phyloP scores from a whole-genome alignment of 2,113 vertebrate genomes.

The Gnathonemus echidnorhynchus region DNA sequence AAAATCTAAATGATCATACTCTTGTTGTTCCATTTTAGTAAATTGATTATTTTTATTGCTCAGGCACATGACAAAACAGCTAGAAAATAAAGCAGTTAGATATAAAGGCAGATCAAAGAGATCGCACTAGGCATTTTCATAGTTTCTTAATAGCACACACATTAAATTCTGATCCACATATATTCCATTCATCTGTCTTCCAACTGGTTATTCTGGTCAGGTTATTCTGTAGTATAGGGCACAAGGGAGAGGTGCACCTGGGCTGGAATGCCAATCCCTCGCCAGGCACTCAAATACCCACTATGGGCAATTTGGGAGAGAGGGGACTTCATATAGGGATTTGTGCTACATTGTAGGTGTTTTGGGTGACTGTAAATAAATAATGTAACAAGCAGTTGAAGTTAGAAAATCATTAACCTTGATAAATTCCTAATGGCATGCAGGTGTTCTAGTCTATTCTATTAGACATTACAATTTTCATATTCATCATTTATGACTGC shows the following conservation, averaged over 20 bases:
- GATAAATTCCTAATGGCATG: conserved; percentile 8
- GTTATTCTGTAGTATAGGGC: background rate
- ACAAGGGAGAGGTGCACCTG: background rate
- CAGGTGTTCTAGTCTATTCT: conserved; percentile 2
- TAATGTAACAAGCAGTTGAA: background rate
- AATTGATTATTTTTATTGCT: background rate
- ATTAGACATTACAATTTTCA: background rate
- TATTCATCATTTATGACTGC: background rate
- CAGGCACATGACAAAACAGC: background rate
- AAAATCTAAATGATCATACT: background rate
- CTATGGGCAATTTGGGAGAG: background rate
- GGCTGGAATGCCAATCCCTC: background rate
- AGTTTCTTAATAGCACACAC: background rate
- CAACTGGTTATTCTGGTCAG: background rate
- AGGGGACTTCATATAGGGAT: background rate
- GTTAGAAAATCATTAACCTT: background rate
- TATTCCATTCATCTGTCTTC: background rate
- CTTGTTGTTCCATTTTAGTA: background rate
- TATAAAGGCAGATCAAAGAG: background rate
- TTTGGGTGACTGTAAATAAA: background rate
- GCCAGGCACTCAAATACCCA: background rate
- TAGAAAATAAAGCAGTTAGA: background rate
- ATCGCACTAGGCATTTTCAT: background rate
- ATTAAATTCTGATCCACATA: background rate
- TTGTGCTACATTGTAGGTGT: background rate